Percentiles rank a stretch among this genome's conserved stretches.
Conservation (phyloP, 2,888 invertebrate genomes). For the Andrena marginata region DNA sequence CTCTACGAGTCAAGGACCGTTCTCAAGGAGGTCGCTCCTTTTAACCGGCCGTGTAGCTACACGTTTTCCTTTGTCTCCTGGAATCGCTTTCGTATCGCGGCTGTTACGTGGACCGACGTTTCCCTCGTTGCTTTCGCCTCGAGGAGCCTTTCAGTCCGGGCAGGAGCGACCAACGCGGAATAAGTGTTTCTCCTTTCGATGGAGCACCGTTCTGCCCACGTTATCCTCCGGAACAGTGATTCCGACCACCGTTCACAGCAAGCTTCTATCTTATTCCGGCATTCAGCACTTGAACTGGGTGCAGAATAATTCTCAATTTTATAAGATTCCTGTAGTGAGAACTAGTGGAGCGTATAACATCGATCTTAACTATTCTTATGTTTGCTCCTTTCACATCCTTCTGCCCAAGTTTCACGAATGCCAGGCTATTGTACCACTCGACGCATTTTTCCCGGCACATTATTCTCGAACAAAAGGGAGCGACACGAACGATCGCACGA, state of each 20-base stretch:
- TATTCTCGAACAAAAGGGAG: slow-evolving; percentile 6
- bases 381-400: background rate
- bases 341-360: too few relatives aligned
- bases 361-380: too few relatives aligned
- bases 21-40: slow-evolving; percentile 85
- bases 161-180: slow-evolving; percentile 8
- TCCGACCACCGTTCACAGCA: too few relatives aligned
- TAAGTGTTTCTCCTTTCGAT: slow-evolving; percentile 18
- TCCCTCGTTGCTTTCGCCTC: slow-evolving; percentile 35
- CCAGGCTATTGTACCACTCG: background rate
- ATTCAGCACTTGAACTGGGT: too few relatives aligned
- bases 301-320: too few relatives aligned
- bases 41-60: slow-evolving; percentile 72
- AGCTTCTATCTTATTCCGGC: too few relatives aligned
- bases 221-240: slow-evolving; percentile 6
- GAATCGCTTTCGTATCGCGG: slow-evolving; percentile 61
- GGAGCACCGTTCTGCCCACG: background rate
- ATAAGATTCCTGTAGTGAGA: too few relatives aligned
- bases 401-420: background rate
- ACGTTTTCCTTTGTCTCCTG: slow-evolving; percentile 70
- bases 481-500: background rate
- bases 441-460: background rate
- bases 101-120: slow-evolving; percentile 43
- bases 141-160: background rate
- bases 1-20: slow-evolving; percentile 84